Base-by-base conservation (phyloP, 2,113 vertebrate species). In the Alethe castanea region DNA sequence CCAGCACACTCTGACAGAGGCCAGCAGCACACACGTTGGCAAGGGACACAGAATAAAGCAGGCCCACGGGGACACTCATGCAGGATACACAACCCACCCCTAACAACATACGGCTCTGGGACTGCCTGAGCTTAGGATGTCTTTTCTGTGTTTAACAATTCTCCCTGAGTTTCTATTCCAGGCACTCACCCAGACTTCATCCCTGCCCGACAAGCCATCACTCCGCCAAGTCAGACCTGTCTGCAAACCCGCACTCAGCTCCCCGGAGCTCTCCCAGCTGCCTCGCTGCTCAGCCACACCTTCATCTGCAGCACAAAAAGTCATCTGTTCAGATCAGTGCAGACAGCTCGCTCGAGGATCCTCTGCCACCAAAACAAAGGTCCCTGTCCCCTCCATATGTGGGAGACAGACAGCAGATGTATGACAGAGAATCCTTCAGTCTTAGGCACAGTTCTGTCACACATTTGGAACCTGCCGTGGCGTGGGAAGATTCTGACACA, bases 1-100 rank as follows among this genome's bases (percentile, higher is more conserved):
- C 59, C 45, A 36, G 35, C 25, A 23, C 0, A 20, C 44, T 22
- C 9, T 12, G 29, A 72, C 31, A 76, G 36, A 52, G 26, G 17
- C 65, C 60, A 78, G 33, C 20, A n/a, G 35, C 5, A 1, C 29
- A 59, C 54, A 66, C 56, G 29, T 84, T 29, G 12, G n/a, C 25
- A 38, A 59, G 33, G 29, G 25, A 57, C 70, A 59, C 29, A 26
- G n/a, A 70, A 65, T 2, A 73, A 70, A 77, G 38, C 52, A 59
- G 33, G 29, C 47, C 70, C 35, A 23, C 0, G 0, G 52, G 29
- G 38, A 81, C 33, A 26, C 28, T 73, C 24, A 26, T 10, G 50
- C n/a, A 72, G 53, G 81, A 53, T 19, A 35, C 2, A 1, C 1
- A 5, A 12, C 42, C 1, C 0, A 38, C 20, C 56, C 38, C 35